A percentile compares a stretch with the other conserved stretches of the same genome.
Conservation (phyloP, 2,113 vertebrate species). For the Rostratula benghalensis region DNA sequence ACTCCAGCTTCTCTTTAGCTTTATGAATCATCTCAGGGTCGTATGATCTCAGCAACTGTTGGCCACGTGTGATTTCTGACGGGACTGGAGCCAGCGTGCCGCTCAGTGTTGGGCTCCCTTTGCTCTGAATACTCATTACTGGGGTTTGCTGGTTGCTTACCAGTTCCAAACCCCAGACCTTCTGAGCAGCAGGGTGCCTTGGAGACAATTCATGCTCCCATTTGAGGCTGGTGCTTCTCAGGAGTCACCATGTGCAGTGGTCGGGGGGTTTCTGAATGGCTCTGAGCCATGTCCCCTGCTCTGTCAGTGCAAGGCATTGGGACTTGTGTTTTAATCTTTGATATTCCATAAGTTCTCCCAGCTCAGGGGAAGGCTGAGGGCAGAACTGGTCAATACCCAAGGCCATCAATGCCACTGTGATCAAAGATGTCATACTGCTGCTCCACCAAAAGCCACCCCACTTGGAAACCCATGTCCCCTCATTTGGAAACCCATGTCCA, state of each 20-base stretch:
- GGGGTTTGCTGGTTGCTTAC: not conserved
- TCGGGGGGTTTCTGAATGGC: not conserved
- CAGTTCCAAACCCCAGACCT: not conserved
- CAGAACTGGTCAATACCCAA: fast-evolving
- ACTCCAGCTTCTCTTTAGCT: not conserved
- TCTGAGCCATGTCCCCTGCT: fast-evolving
- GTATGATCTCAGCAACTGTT: not conserved
- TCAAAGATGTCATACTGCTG: not conserved
- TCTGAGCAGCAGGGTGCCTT: not conserved
- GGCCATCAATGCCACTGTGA: fast-evolving
- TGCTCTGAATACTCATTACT: not conserved
- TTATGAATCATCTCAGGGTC: constrained; percentile 17
- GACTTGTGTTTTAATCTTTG: not conserved
- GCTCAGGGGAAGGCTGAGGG: fast-evolving
- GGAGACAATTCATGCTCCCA: fast-evolving
- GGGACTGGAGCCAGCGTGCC: not conserved
- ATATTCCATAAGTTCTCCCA: not conserved
- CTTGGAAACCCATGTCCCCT: not conserved
- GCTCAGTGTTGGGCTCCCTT: not conserved
- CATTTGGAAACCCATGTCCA: not conserved
- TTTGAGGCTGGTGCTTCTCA: not conserved
- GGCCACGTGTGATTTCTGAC: not conserved
- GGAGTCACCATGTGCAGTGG: fast-evolving
- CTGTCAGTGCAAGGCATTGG: not conserved
- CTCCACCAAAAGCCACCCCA: not conserved